phyloP scores from a whole-genome alignment of 2,797 vertebrate species.

The Chrysocyon brachyurus region DNA sequence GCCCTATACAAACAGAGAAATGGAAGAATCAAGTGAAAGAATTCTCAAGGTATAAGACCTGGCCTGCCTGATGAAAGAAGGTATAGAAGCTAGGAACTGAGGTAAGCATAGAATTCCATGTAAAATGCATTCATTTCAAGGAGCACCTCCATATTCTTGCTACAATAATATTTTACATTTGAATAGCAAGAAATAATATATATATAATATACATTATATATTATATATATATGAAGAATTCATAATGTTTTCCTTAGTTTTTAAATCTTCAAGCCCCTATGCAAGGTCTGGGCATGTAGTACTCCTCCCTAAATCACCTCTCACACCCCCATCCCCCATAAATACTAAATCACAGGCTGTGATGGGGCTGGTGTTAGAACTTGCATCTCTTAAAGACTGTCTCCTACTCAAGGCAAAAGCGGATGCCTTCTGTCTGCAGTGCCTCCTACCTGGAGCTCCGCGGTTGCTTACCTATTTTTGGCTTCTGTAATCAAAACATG shows the following conservation, averaged over 20 bases:
- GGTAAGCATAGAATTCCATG: not conserved
- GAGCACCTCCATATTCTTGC: not conserved
- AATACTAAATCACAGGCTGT: not conserved
- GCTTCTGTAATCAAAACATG: constrained; percentile 77
- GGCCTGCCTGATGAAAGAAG: not conserved
- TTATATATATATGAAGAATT: constrained; percentile 42
- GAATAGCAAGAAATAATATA: not conserved
- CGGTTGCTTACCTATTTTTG: constrained; percentile 75
- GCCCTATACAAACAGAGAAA: not conserved
- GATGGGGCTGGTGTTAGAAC: not conserved
- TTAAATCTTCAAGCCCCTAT: not conserved
- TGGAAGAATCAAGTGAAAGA: not conserved
- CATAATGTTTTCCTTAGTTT: not conserved
- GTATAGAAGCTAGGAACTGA: not conserved
- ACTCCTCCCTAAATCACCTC: not conserved
- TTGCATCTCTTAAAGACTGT: not conserved
- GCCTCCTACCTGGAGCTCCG: constrained; percentile 56
- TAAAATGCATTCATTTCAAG: not conserved
- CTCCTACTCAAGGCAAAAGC: not conserved
- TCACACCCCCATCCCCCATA: not conserved
- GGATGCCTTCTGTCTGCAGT: not conserved
- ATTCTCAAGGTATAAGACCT: not conserved
- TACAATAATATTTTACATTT: not conserved
- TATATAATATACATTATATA: not conserved
- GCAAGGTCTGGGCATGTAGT: not conserved